phyloP scores from a whole-genome alignment of 1,140 invertebrate genomes.

The Drosophila kepulauana region DNA sequence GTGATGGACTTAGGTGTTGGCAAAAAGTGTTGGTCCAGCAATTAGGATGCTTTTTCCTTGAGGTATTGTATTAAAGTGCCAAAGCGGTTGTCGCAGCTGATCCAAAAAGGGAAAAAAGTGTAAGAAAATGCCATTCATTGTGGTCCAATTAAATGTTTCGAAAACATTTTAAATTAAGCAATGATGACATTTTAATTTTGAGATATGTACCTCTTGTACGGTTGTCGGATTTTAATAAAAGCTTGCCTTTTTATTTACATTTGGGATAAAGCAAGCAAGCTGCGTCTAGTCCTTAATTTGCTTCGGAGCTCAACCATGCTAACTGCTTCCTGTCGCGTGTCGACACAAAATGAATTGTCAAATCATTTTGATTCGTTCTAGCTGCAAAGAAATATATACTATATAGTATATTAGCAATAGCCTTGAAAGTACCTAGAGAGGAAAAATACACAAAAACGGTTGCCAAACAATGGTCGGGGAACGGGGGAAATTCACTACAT shows the following conservation, averaged over 20 bases:
- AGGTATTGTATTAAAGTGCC: background rate
- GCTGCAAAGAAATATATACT: background rate
- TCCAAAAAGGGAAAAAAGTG: background rate
- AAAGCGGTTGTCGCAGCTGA: slow-evolving; percentile 10
- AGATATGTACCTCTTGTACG: background rate
- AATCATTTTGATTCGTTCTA: slow-evolving; percentile 59
- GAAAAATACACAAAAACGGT: background rate
- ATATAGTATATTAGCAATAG: background rate
- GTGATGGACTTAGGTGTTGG: background rate
- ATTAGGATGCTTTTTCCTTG: slow-evolving; percentile 38
- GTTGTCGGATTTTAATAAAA: background rate
- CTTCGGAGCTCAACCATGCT: slow-evolving; percentile 15
- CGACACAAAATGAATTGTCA: slow-evolving; percentile 59
- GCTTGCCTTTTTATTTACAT: background rate
- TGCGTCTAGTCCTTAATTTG: background rate
- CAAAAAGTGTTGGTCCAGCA: slow-evolving; percentile 24
- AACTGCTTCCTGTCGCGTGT: slow-evolving; percentile 52
- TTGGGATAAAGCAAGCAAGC: background rate
- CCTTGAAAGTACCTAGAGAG: background rate
- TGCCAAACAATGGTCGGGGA: slow-evolving; percentile 52
- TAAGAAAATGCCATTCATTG: background rate
- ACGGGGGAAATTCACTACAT: slow-evolving; percentile 22
- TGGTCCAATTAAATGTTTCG: background rate
- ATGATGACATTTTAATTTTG: slow-evolving; percentile 54
- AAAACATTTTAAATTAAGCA: slow-evolving; percentile 56